Conservation (phyloP, 2,888 invertebrate genomes). For the Notodonta dromedarius region DNA sequence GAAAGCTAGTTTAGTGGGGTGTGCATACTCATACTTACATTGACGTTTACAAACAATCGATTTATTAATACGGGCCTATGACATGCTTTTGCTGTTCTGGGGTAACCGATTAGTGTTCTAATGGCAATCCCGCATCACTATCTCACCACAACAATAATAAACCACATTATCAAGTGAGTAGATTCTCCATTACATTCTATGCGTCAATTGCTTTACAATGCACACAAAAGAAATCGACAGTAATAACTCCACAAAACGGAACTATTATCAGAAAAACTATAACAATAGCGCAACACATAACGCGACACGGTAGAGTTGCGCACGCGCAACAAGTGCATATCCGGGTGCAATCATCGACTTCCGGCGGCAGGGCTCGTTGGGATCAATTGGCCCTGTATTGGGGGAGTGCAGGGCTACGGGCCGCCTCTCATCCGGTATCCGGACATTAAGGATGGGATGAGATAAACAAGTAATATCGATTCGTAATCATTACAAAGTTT, state of each 20-base stretch:
- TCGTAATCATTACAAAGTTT: neutral
- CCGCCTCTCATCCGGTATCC: slow-evolving; percentile 61
- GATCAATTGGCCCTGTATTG: slow-evolving; percentile 61
- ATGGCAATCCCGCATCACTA: neutral
- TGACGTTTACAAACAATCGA: too few relatives aligned
- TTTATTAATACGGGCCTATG: too few relatives aligned
- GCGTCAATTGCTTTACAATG: neutral
- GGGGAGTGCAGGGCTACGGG: slow-evolving; percentile 55
- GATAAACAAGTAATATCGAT: slow-evolving; percentile 19
- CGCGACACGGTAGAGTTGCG: slow-evolving; percentile 40
- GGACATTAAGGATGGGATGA: slow-evolving; percentile 45
- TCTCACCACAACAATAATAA: neutral
- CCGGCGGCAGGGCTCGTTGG: slow-evolving; percentile 56
- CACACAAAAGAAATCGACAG: slow-evolving; percentile 5
- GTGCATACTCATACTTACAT: too few relatives aligned
- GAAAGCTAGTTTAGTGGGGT: too few relatives aligned
- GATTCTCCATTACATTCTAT: neutral
- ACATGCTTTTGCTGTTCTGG: neutral
- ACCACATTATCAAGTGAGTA: neutral
- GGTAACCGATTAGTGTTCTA: neutral
- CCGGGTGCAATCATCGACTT: slow-evolving; percentile 66
- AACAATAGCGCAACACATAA: slow-evolving; percentile 33
- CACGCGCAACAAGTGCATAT: slow-evolving; percentile 61
- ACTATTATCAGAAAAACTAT: slow-evolving; percentile 32
- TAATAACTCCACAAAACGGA: slow-evolving; percentile 24